Base-by-base conservation (phyloP, 1,140 invertebrate genomes). In the Colletes gigas region DNA sequence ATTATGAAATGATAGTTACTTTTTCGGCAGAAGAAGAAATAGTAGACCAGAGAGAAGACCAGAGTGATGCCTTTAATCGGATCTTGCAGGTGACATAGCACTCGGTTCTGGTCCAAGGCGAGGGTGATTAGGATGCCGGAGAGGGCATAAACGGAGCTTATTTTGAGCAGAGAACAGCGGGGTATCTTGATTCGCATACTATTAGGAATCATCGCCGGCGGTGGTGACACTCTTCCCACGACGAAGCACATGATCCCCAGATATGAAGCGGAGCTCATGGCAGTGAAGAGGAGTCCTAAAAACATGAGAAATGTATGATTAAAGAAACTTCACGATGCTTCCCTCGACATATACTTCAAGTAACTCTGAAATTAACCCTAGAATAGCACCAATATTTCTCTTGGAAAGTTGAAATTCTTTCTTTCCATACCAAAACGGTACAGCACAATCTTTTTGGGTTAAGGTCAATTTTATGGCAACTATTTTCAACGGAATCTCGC, bases 21-120 rank as follows among this genome's bases (percentile, higher is more conserved):
- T 92, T 94, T 95, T 84, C 93, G 93, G 88, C 94, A 95, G 83
- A 95, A 94, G 88, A 95, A 94, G 89, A 95, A 95, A 83, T 95
- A 95, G 83, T 94, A 95, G 14, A 95, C 92, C 55, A 95, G 89
- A 0, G 95, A 94, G 84, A 95, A 95, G 0, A 95, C 93, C 54
- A 95, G 86, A 5, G 94, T 90, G 39, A 95, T 92, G 54, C 94
- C 94, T 82, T 95, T 95, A 41, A 95, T 94, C 0, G 95, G 95
- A 88, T 95, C 95, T 86, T 95, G 95, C 7, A 95, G 90, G 88
- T 95, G 95, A 81, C 95, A 95, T 15, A 94, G 86, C 19, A 95
- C 95, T 82, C 94, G 88, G 44, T 93, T 89, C 55, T 90, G 89
- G 80, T 94, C 93, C 66, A 93, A 81, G 0, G 92, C 90, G n/a